These are phyloP conservation scores for Carapus acus DNA, from an alignment of 2,797 vertebrate species.

Conservation along the genomic window DNA sequence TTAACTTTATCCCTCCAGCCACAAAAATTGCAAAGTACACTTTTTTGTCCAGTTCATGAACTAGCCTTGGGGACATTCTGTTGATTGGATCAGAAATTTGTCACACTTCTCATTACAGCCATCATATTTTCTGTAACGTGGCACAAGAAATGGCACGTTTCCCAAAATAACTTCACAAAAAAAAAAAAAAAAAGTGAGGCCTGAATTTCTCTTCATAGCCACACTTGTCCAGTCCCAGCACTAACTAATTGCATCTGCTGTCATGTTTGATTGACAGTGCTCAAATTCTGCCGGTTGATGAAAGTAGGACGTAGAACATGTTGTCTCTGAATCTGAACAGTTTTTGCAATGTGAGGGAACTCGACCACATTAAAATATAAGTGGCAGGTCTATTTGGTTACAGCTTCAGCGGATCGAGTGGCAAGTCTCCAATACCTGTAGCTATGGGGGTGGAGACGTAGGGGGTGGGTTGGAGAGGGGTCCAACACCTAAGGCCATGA, in stretches of 20 bases:
- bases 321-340: conserved; percentile 9
- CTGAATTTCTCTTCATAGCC: neutral
- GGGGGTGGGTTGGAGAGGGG: no score
- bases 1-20: conserved; percentile 34
- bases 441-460: no score
- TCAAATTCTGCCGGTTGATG: neutral
- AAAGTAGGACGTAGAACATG: conserved; percentile 1
- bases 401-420: no score
- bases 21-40: conserved; percentile 19
- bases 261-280: neutral
- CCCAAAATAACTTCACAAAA: neutral
- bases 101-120: neutral
- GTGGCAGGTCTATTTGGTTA: no score
- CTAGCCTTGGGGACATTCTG: conserved; percentile 2
- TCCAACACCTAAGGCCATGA: no score
- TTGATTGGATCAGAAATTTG: conserved; percentile 11
- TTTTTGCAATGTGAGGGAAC: conserved; percentile 4
- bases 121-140: conserved; percentile 3
- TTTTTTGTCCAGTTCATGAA: conserved; percentile 20
- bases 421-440: no score
- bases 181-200: neutral
- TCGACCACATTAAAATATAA: conserved; percentile 1
- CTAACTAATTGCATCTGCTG: neutral
- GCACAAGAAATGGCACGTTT: conserved; percentile 8
- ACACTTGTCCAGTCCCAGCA: no score